Evolutionary conservation across 1,140 invertebrate genomes (phyloP).

Genomic region (Trichonephila clavata): DNA sequence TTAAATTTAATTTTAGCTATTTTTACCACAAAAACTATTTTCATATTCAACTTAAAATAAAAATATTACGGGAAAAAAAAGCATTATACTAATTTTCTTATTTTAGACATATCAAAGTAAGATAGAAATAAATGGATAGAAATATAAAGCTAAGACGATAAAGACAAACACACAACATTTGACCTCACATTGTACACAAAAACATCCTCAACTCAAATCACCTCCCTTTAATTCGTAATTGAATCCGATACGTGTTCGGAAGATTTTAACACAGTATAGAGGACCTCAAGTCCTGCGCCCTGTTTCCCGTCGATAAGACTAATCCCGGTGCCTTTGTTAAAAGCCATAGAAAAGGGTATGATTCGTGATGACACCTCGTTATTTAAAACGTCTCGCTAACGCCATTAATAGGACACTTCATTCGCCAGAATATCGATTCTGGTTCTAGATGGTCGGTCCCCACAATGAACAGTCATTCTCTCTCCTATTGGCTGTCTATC

Average conservation of each 20-base stretch:
- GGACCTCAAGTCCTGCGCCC: not conserved
- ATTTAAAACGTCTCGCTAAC: conserved; percentile 12
- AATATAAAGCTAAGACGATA: no score
- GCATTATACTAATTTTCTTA: no score
- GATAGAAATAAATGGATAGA: no score
- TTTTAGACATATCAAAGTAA: no score
- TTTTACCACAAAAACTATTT: no score
- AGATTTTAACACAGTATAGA: not conserved
- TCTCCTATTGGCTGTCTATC: not conserved
- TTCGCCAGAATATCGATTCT: not conserved
- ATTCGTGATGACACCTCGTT: conserved; percentile 40
- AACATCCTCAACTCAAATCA: no score
- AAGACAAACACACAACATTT: no score
- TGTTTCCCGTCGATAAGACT: not conserved
- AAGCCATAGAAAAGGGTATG: not conserved
- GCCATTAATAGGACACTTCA: conserved; percentile 12
- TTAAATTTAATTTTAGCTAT: no score
- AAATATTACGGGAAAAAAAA: no score
- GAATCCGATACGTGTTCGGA: not conserved
- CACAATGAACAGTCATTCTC: not conserved
- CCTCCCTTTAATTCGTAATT: not conserved
- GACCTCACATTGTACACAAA: no score
- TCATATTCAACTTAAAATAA: no score
- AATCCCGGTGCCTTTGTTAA: not conserved
- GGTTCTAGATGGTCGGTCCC: not conserved